Conservation (phyloP, 2,888 invertebrate species). For the Branchellion lobata region DNA sequence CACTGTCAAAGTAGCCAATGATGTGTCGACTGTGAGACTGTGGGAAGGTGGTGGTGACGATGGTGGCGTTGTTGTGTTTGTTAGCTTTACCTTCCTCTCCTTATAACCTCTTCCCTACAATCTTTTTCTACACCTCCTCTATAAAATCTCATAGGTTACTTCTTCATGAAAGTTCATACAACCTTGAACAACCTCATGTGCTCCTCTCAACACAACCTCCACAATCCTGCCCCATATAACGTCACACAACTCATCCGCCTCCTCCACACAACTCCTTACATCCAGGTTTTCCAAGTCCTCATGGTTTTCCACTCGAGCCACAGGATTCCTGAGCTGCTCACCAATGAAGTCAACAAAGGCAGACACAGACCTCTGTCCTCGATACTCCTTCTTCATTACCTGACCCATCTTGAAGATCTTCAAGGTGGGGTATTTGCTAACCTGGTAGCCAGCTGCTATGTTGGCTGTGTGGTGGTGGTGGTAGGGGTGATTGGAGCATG, state of each 20-base stretch:
- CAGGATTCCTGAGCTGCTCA: constrained; percentile 72
- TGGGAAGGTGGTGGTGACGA: constrained; percentile 49
- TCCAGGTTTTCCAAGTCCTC: constrained; percentile 58
- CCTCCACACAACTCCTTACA: constrained; percentile 55
- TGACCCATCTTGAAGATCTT: constrained; percentile 78
- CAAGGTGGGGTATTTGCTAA: constrained; percentile 95
- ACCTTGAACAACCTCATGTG: too few species aligned
- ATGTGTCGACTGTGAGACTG: constrained; percentile 73
- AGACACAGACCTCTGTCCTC: constrained; percentile 76
- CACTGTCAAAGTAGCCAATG: constrained; percentile 80
- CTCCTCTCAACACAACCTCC: background rate
- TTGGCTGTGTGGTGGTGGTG: constrained; percentile 63
- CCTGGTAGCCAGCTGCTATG: constrained; percentile 86
- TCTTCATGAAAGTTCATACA: too few species aligned
- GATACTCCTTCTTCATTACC: constrained; percentile 65
- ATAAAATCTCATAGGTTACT: too few species aligned
- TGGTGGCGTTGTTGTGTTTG: background rate
- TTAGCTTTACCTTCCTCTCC: background rate
- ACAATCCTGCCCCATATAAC: background rate
- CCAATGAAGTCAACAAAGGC: constrained; percentile 1
- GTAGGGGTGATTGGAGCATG: too few species aligned
- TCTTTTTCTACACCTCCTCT: too few species aligned
- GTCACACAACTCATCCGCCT: too few species aligned
- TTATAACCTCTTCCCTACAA: background rate
- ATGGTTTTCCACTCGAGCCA: constrained; percentile 65